phyloP scores from a whole-genome alignment of 1,140 invertebrate genomes.

The Mya arenaria region DNA sequence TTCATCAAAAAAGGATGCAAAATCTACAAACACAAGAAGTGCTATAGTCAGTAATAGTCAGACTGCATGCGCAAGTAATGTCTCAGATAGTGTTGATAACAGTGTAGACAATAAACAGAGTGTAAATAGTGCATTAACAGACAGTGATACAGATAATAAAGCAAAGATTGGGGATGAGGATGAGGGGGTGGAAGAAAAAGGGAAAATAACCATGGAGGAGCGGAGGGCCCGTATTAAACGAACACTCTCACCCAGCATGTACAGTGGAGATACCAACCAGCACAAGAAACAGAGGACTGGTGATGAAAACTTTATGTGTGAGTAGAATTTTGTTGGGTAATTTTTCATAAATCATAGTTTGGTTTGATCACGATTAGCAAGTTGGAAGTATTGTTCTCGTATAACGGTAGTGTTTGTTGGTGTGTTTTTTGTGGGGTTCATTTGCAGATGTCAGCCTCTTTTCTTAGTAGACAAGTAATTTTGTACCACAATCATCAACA shows the following conservation, averaged over 20 bases:
- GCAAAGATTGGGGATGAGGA: background rate
- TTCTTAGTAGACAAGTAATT: too few relatives aligned
- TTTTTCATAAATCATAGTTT: too few relatives aligned
- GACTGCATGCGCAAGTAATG: background rate
- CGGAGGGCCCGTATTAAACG: constrained; percentile 52
- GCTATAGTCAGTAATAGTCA: background rate
- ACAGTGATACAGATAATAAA: background rate
- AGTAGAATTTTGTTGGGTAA: too few relatives aligned
- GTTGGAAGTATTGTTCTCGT: too few relatives aligned
- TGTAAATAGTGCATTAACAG: constrained; percentile 1
- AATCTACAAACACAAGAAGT: constrained; percentile 16
- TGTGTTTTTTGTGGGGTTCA: too few relatives aligned
- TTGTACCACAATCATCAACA: too few relatives aligned
- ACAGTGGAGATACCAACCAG: constrained; percentile 58
- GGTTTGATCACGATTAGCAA: too few relatives aligned
- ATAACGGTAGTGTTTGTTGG: too few relatives aligned
- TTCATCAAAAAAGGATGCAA: background rate
- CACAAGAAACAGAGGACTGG: constrained; percentile 46
- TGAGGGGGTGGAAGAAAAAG: constrained; percentile 2
- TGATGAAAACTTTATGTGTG: constrained; percentile 57
- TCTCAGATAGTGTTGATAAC: background rate
- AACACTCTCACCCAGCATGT: constrained; percentile 69
- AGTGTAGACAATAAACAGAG: background rate
- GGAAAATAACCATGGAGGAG: constrained; percentile 44
- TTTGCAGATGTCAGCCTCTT: too few relatives aligned